Percentiles rank a stretch among this genome's conserved stretches.
phyloP scores from a whole-genome alignment of 2,113 vertebrate genomes.

The Ascaphus truei region DNA sequence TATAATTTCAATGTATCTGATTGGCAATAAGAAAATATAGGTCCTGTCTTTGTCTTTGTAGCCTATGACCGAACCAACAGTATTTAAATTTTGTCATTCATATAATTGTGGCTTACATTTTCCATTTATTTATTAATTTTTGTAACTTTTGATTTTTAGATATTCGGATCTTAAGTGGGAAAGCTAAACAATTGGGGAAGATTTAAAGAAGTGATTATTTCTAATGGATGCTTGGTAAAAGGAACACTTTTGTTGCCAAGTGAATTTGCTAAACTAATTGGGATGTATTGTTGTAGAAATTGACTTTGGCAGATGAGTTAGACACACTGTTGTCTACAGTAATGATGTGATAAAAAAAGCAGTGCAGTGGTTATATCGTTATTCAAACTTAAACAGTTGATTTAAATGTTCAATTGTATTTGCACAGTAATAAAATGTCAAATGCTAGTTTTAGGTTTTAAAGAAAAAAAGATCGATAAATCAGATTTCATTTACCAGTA shows the following conservation, averaged over 20 bases:
- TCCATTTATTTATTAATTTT: too few species aligned
- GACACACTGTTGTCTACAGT: not conserved
- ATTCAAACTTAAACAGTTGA: not conserved
- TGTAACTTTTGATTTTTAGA: not conserved
- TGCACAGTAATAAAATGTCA: not conserved
- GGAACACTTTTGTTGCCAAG: not conserved
- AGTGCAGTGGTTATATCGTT: not conserved
- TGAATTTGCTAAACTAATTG: not conserved
- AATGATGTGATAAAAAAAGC: not conserved
- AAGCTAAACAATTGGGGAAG: not conserved
- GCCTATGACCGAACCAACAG: too few species aligned
- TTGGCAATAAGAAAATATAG: too few species aligned
- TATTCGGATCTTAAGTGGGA: not conserved
- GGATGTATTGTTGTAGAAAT: not conserved
- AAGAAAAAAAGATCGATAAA: not conserved
- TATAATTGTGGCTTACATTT: too few species aligned
- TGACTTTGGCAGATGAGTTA: not conserved
- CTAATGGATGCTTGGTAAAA: not conserved
- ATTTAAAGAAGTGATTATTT: not conserved
- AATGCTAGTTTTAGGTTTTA: not conserved
- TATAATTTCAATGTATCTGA: too few species aligned
- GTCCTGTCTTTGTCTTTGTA: too few species aligned
- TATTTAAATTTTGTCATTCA: too few species aligned
- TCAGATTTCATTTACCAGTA: not conserved
- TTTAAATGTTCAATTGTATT: constrained; percentile 2